phyloP scores from a whole-genome alignment of 2,888 invertebrate genomes.

The Gastracanthus pulcherrimus region DNA sequence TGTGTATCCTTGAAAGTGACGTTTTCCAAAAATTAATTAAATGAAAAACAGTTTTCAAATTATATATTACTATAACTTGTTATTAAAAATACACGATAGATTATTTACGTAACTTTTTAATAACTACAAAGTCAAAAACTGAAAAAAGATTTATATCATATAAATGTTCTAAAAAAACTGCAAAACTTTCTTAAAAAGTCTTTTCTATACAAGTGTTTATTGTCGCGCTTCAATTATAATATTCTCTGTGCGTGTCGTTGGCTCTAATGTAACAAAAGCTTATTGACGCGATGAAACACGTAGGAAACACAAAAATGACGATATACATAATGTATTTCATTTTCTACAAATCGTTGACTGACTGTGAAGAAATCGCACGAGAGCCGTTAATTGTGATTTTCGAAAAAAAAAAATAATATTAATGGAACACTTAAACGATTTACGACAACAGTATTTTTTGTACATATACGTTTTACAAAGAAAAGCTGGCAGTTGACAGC shows the following conservation, averaged over 20 bases:
- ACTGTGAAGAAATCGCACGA: slow-evolving; percentile 34
- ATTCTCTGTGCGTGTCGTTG: slow-evolving; percentile 8
- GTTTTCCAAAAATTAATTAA: not conserved
- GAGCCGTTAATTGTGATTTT: slow-evolving; percentile 49
- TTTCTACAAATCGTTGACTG: slow-evolving; percentile 45
- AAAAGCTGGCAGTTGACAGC: slow-evolving; percentile 38
- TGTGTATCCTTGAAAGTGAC: not conserved
- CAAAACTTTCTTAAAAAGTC: not conserved
- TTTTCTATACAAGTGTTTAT: slow-evolving; percentile 21
- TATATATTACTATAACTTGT: not conserved
- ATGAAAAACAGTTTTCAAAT: not conserved
- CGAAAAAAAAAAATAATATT: slow-evolving; percentile 33
- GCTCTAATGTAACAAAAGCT: slow-evolving; percentile 16
- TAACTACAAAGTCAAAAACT: slow-evolving; percentile 17
- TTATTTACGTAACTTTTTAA: slow-evolving; percentile 15
- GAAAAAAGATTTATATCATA: slow-evolving; percentile 3
- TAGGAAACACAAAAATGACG: slow-evolving; percentile 29
- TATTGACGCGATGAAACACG: slow-evolving; percentile 12
- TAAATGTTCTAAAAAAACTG: not conserved
- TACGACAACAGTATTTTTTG: slow-evolving; percentile 62
- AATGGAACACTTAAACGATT: slow-evolving; percentile 48
- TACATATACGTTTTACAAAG: slow-evolving; percentile 46
- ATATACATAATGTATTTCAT: slow-evolving; percentile 45
- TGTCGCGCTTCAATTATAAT: slow-evolving; percentile 53
- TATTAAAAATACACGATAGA: not conserved